These are phyloP conservation scores for Heliangelus exortis DNA, from an alignment of 2,797 vertebrate species.

Conservation along the genomic window DNA sequence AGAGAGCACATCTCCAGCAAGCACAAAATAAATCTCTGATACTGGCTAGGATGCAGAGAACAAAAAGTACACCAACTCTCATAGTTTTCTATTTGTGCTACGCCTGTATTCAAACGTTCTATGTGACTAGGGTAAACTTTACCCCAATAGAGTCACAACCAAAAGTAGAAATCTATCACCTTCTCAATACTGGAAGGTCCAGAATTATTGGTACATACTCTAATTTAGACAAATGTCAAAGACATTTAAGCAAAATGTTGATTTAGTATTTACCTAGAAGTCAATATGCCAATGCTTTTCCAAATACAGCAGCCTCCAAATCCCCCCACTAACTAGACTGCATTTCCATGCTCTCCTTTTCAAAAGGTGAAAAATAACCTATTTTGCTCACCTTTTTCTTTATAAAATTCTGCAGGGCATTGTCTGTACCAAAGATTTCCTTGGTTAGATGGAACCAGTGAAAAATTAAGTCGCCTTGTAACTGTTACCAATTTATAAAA, in stretches of 20 bases:
- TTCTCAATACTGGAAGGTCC: neutral
- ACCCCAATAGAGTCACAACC: neutral
- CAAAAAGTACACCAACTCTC: neutral
- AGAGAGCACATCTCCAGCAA: neutral
- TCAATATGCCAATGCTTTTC: neutral
- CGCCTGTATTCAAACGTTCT: neutral
- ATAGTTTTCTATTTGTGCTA: neutral
- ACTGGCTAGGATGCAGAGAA: neutral
- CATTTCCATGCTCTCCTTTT: neutral
- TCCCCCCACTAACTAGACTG: neutral
- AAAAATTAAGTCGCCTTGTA: neutral
- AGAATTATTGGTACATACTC: neutral
- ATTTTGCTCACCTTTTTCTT: neutral
- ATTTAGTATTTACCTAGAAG: constrained; percentile 6
- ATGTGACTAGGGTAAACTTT: neutral
- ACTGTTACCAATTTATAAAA: neutral
- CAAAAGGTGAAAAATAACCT: neutral
- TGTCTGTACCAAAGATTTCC: neutral
- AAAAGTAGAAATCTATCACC: neutral
- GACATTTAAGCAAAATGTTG: neutral
- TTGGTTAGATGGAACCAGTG: neutral
- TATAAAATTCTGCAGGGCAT: neutral
- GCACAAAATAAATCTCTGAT: neutral
- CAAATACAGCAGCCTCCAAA: constrained; percentile 11
- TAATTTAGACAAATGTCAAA: neutral